Percentiles rank a stretch among this genome's conserved stretches.
Conservation (phyloP, 2,797 vertebrate species). For the Allenopithecus nigroviridis region DNA sequence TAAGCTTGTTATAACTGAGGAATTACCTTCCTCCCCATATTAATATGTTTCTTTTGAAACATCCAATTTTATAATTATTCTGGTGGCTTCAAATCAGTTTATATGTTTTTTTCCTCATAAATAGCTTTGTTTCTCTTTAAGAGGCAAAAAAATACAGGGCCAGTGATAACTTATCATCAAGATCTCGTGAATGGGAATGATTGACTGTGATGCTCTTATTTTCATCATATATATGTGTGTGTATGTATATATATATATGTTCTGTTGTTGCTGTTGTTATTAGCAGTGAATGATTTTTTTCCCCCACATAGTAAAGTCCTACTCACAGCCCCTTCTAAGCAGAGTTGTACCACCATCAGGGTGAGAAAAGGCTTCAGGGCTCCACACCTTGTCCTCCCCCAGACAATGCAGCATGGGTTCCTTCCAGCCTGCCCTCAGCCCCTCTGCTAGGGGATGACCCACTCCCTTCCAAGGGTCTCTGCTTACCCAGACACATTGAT, state of each 20-base stretch:
- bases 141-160: neutral
- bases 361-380: neutral
- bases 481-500: fast-evolving
- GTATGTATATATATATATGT: too few relatives aligned
- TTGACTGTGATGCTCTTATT: neutral
- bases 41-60: fast-evolving
- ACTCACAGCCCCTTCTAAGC: neutral
- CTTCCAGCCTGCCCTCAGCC: fast-evolving
- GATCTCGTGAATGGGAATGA: neutral
- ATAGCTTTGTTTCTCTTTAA: neutral
- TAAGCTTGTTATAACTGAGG: constrained; percentile 72
- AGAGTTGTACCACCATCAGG: fast-evolving
- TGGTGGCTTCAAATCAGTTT: neutral
- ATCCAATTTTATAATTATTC: fast-evolving
- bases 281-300: neutral
- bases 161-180: fast-evolving
- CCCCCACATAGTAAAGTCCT: too few relatives aligned
- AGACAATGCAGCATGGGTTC: fast-evolving
- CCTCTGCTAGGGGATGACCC: fast-evolving
- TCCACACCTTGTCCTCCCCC: fast-evolving
- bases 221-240: too few relatives aligned
- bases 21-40: fast-evolving
- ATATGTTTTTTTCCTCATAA: neutral
- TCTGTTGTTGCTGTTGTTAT: neutral
- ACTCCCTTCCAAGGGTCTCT: neutral